These are phyloP conservation scores for Cynopterus brachyotis DNA, from an alignment of 2,113 vertebrate genomes.

Conservation along the genomic window DNA sequence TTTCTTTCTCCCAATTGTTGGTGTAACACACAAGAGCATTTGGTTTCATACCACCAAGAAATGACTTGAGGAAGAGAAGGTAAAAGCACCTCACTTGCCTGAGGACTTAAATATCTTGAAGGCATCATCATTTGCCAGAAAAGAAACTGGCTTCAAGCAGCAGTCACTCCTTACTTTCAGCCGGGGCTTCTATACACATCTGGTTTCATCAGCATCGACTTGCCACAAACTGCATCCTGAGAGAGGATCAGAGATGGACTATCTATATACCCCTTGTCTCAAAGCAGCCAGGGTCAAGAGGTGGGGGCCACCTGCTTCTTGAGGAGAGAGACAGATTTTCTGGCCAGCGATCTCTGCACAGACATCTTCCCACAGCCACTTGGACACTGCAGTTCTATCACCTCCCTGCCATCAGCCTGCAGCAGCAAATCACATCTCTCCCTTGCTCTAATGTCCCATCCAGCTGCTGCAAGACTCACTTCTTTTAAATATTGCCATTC, in stretches of 20 bases:
- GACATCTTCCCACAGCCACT: not conserved
- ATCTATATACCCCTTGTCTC: not conserved
- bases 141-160: not conserved
- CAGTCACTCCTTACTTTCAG: not conserved
- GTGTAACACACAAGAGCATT: not conserved
- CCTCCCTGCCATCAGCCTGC: not conserved
- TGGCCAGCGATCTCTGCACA: accelerated
- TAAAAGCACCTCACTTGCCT: not conserved
- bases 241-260: not conserved
- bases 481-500: not conserved
- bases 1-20: not conserved
- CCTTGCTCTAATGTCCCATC: accelerated
- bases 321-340: not conserved
- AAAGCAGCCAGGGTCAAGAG: not conserved
- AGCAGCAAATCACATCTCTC: not conserved
- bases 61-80: not conserved
- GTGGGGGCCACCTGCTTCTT: not conserved
- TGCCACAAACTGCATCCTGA: not conserved
- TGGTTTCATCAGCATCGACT: not conserved
- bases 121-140: not conserved
- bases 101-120: not conserved
- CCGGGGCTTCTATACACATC: not conserved
- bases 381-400: not conserved
- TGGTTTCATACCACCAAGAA: not conserved
- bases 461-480: not conserved